Percentiles rank a stretch among this genome's conserved stretches.
These are phyloP conservation scores for Lomographa bimaculata DNA, from an alignment of 2,888 invertebrate species.

Conservation along the genomic window DNA sequence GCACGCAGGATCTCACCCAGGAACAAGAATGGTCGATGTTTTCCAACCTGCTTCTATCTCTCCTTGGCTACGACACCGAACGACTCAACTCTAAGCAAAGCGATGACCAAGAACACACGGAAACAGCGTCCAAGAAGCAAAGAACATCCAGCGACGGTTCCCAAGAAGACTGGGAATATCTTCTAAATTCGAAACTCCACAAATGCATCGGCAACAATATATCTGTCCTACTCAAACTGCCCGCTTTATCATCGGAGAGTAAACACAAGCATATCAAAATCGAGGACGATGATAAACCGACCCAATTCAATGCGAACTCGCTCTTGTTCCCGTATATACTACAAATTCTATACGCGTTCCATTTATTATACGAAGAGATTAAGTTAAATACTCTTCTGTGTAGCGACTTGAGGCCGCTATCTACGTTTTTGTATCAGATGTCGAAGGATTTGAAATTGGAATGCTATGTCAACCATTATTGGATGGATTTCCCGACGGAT, in stretches of 20 bases:
- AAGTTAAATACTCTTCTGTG: conserved; percentile 90
- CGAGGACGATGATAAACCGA: conserved; percentile 49
- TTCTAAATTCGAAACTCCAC: conserved; percentile 84
- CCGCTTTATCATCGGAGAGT: conserved; percentile 33
- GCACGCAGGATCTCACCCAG: conserved; percentile 89
- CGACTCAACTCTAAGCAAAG: conserved; percentile 69
- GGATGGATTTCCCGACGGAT: conserved; percentile 91
- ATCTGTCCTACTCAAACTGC: conserved; percentile 67
- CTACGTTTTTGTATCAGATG: conserved; percentile 88
- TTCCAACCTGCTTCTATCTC: conserved; percentile 79
- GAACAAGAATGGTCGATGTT: conserved; percentile 93
- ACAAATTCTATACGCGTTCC: conserved; percentile 90
- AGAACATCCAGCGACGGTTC: conserved; percentile 90
- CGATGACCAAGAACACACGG: conserved; percentile 58
- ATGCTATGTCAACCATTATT: conserved; percentile 91
- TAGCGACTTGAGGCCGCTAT: conserved; percentile 87
- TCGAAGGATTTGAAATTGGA: conserved; percentile 89
- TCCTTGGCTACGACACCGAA: conserved; percentile 89
- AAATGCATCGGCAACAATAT: conserved; percentile 70
- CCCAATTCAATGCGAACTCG: conserved; percentile 85
- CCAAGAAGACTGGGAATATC: conserved; percentile 92
- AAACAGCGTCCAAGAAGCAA: conserved; percentile 87
- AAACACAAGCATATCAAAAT: conserved; percentile 36
- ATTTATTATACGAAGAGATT: conserved; percentile 95
- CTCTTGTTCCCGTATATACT: conserved; percentile 89